Evolutionary conservation across 64 coral and sea anemone genomes (phyloP), one percentile per base, ranked within the genome.

Genomic region (Pocillopora damicornis): DNA sequence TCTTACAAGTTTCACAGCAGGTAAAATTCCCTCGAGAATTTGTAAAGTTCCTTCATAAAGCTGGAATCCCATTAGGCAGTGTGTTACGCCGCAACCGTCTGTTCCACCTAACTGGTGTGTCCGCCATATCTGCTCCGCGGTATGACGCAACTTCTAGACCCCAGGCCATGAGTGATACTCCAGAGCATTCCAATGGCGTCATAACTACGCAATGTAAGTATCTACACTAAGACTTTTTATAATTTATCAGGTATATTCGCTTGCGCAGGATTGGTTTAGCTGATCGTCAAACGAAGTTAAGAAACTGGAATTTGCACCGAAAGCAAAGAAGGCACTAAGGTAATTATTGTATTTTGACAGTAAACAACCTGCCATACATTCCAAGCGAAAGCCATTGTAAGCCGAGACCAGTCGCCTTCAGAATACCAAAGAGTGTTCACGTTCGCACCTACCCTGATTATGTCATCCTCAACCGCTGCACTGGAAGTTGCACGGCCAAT

Each of bases 381-480:
- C 67, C 67, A n/a, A 0, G 1, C 2, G 38, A 85, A 30, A 63
- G 63, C 15, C 0, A 0, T 4, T 85, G 81, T 58, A 1, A 1
- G 3, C 81, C 81, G 9, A 85, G 81, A 73, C 64, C 81, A 56
- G 12, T 22, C 23, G 35, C 65, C 8, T 22, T 85, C 65, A 56
- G 26, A 73, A 0, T 85, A 58, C 81, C 81, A 9, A 85, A 58
- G 38, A 18, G 5, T 7, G 8, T 22, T 22, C 37, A n/a, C 45
- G 25, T 11, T 13, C 57, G 9, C 0, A 15, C 22, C 5, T 82
- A 15, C 15, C 88, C 88, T 1, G 25, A 42, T 15, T 75, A 57
- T 66, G 58, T 75, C 45, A 81, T 72, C 17, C 88, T 89, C 0
- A 0, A 72, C n/a, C 88, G 88, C 8, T 89, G 88, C 14, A 59